A percentile compares a stretch with the other conserved stretches of the same genome.
These are phyloP conservation scores for Ptychoptera contaminata DNA, from an alignment of 2,888 invertebrate genomes.

Conservation along the genomic window DNA sequence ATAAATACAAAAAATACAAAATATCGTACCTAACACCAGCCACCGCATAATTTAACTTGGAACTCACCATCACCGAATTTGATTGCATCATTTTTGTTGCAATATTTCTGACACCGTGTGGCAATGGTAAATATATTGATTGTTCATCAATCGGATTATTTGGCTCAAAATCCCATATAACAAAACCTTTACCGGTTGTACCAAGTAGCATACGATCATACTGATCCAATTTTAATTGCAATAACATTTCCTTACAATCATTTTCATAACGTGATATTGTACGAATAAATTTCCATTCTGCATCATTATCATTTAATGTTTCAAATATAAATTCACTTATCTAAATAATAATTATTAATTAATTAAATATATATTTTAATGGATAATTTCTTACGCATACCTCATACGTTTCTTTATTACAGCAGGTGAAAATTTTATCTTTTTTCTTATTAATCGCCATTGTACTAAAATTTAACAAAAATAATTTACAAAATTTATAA, in stretches of 20 bases:
- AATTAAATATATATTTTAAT: too few relatives aligned
- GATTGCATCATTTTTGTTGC: conserved; percentile 81
- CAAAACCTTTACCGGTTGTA: conserved; percentile 69
- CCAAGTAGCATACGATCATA: conserved; percentile 69
- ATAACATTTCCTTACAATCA: conserved; percentile 56
- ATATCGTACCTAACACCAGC: conserved; percentile 60
- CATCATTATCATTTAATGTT: conserved; percentile 16
- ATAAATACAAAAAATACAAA: too few relatives aligned
- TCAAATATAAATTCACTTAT: conserved; percentile 1
- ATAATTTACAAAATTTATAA: too few relatives aligned
- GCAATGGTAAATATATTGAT: conserved; percentile 53
- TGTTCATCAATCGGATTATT: conserved; percentile 31
- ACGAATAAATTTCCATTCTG: conserved; percentile 42
- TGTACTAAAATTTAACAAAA: conserved; percentile 26
- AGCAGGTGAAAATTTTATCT: conserved; percentile 51
- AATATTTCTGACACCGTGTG: conserved; percentile 84
- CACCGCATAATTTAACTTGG: conserved; percentile 78
- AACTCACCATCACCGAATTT: conserved; percentile 84
- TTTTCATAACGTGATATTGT: conserved; percentile 49
- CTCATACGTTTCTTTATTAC: conserved; percentile 44
- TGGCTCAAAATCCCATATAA: conserved; percentile 61
- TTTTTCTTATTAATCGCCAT: conserved; percentile 52
- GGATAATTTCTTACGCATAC: conserved; percentile 17
- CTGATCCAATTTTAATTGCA: conserved; percentile 70
- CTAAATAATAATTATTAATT: neutral